Percentiles rank a stretch among this genome's conserved stretches.
Conservation (phyloP, 2,797 vertebrate species). For the Intellagama lesueurii region DNA sequence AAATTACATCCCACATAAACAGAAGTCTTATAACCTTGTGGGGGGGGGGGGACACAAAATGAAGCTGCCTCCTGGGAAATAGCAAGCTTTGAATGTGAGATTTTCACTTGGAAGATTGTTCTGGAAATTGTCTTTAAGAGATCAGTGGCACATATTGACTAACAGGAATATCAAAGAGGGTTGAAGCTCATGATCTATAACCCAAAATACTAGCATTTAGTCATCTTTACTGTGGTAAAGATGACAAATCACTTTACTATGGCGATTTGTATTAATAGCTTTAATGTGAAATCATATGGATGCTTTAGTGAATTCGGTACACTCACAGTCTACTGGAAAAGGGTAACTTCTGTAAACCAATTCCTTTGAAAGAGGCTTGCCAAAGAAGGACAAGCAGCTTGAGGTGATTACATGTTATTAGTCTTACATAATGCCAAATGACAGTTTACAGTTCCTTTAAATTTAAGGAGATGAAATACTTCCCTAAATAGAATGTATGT, state of each 20-base stretch:
- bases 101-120: not conserved
- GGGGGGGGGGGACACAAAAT: not conserved
- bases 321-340: not conserved
- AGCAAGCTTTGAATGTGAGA: not conserved
- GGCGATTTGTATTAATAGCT: not conserved
- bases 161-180: not conserved
- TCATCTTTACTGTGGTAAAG: not conserved
- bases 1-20: not conserved
- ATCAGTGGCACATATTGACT: not conserved
- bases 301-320: not conserved
- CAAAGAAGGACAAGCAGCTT: not conserved
- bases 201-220: not conserved
- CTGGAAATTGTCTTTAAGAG: not conserved
- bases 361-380: not conserved
- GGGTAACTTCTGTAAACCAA: not conserved
- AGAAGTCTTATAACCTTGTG: not conserved
- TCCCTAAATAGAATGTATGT: not conserved
- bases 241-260: no score
- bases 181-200: not conserved
- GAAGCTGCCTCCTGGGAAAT: not conserved
- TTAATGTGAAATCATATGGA: not conserved
- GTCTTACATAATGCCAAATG: conserved; percentile 7
- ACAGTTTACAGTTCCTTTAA: conserved; percentile 9
- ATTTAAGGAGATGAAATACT: not conserved
- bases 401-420: not conserved